Evolutionary conservation across 1,140 invertebrate species (phyloP).

Genomic region (Sminthurinus signatus): DNA sequence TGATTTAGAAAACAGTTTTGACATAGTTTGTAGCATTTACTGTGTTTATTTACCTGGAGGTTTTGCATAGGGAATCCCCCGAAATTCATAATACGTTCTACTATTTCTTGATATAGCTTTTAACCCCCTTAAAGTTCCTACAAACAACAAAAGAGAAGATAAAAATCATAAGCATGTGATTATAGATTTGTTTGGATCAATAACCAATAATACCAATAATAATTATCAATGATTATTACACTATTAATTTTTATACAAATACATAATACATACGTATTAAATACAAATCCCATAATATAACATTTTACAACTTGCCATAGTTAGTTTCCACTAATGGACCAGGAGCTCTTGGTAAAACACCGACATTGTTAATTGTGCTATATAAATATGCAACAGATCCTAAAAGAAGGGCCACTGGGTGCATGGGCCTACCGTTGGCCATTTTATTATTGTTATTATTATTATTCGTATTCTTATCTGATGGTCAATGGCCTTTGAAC

Average conservation of each 20-base stretch:
- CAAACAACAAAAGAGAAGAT: no score
- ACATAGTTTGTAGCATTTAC: no score
- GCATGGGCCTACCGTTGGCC: neutral
- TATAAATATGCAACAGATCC: slow-evolving; percentile 35
- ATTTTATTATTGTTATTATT: slow-evolving; percentile 5
- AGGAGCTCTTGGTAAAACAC: neutral
- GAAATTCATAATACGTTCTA: neutral
- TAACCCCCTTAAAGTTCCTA: neutral
- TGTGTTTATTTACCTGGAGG: neutral
- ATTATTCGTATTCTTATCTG: neutral
- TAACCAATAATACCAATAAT: no score
- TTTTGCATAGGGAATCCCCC: slow-evolving; percentile 8
- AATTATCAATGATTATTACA: no score
- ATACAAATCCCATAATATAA: no score
- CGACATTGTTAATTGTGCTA: slow-evolving; percentile 28
- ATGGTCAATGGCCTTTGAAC: neutral
- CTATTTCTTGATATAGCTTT: neutral
- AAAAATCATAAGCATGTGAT: no score
- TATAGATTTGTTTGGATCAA: no score
- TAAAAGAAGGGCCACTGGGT: slow-evolving; percentile 24
- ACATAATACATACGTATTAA: no score
- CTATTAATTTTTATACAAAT: no score
- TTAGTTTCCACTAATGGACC: neutral
- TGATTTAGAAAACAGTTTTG: no score
- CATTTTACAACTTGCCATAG: neutral